Evolutionary conservation across 1,140 invertebrate species (phyloP), one percentile per base, ranked within the genome.

Genomic region (Amyelois transitella): DNA sequence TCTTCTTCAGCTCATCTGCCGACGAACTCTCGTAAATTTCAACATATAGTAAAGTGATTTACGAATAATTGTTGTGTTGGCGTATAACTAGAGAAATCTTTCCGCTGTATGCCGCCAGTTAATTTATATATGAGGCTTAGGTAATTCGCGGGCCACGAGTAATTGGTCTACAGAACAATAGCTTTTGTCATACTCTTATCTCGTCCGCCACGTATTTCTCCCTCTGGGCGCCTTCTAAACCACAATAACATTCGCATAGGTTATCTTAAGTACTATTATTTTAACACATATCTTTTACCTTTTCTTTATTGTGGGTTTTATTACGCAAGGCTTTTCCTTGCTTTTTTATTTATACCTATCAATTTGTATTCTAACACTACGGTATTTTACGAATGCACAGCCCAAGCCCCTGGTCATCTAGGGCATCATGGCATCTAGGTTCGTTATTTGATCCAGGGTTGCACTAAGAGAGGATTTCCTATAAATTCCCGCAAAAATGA

Each of bases 1-100:
- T 55, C 52, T 60, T 54, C 54, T 64, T 74, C 77, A 69, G 72
- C 79, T 67, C 78, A 63, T 67, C 71, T 43, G 50, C 64, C 52
- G 60, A 58, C 72, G 57, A 65, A 69, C 65, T 83, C 77, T 86
- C 81, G 85, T 88, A 88, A 88, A 84, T 88, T 88, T 86, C 83
- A 88, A 88, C 85, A 88, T 88, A 88, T 86, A 88, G 81, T 88
- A 88, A 88, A 88, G 85, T 88, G 85, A 88, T 88, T 88, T 88
- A 88, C 85, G 85, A 86, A 88, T 88, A 88, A 88, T 88, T 88
- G 85, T 88, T 88, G 76, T 88, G 85, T 85, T 88, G 81, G 82
- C 75, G 82, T 88, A 88, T 88, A 86, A 86, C 85, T 88, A 88
- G 85, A 85, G 85, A 86, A 88, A 88, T 86, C 82, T 88, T 88